A percentile compares a stretch with the other conserved stretches of the same genome.
phyloP scores from a whole-genome alignment of 2,888 invertebrate genomes.

The Colletes collaris region DNA sequence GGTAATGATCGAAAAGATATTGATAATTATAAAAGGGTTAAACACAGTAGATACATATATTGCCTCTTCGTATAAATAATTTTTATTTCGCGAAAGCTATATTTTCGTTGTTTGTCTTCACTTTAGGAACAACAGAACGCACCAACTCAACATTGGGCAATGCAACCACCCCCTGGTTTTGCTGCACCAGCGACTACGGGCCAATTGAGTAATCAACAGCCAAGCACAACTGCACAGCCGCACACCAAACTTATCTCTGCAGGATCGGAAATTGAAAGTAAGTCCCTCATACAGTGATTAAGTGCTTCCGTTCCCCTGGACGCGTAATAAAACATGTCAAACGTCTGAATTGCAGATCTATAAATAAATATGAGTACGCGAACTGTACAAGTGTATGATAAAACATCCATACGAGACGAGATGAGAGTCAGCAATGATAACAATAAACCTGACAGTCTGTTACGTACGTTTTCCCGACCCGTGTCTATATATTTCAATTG shows the following conservation, averaged over 20 bases:
- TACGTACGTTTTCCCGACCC: slow-evolving; percentile 75
- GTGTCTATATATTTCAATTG: slow-evolving; percentile 70
- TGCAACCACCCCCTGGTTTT: slow-evolving; percentile 82
- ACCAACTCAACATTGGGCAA: slow-evolving; percentile 81
- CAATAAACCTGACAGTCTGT: slow-evolving; percentile 70
- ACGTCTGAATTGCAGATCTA: slow-evolving; percentile 74
- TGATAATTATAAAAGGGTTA: too few relatives aligned
- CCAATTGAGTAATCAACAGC: slow-evolving; percentile 78
- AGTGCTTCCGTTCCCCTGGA: slow-evolving; percentile 10
- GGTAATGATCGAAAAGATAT: too few relatives aligned
- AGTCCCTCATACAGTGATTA: slow-evolving; percentile 51
- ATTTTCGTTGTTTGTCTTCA: background rate
- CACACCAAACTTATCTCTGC: slow-evolving; percentile 82
- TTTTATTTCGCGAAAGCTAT: background rate
- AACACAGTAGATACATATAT: too few relatives aligned
- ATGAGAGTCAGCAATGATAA: slow-evolving; percentile 67
- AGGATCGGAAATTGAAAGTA: slow-evolving; percentile 82
- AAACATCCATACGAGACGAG: slow-evolving; percentile 61
- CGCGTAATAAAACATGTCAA: slow-evolving; percentile 29
- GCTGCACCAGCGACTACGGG: slow-evolving; percentile 78
- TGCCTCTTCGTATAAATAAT: background rate
- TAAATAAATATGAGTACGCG: slow-evolving; percentile 73
- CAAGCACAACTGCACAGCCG: slow-evolving; percentile 80
- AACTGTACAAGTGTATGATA: slow-evolving; percentile 63
- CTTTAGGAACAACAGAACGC: slow-evolving; percentile 78